A percentile compares a stretch with the other conserved stretches of the same genome.
These are phyloP conservation scores for Trinorchestia longiramus DNA, from an alignment of 1,140 invertebrate genomes.

Conservation along the genomic window DNA sequence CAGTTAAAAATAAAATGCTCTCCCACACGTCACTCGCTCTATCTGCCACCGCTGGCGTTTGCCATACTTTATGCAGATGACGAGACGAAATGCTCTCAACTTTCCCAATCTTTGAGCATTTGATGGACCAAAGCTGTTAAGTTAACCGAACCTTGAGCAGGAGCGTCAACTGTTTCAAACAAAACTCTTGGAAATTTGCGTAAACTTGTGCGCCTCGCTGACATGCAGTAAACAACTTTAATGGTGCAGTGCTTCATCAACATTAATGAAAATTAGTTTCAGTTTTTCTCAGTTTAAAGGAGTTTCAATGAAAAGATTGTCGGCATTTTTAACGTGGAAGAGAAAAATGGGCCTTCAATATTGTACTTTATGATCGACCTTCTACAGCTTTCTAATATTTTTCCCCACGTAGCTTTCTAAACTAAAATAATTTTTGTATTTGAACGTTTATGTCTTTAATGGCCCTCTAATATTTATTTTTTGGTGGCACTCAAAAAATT, in stretches of 20 bases:
- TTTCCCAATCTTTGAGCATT: neutral
- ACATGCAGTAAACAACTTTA: neutral
- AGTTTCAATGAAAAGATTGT: too few species aligned
- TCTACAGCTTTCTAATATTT: too few species aligned
- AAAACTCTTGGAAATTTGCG: neutral
- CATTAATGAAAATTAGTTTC: neutral
- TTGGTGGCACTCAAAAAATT: too few species aligned
- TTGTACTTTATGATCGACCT: too few species aligned
- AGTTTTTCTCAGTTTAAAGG: too few species aligned
- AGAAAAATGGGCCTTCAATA: too few species aligned
- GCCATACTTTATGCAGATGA: neutral
- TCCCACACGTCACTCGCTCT: too few species aligned
- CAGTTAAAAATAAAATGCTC: neutral
- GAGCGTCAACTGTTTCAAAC: neutral
- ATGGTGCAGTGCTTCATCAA: neutral
- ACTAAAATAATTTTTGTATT: too few species aligned
- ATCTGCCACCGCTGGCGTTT: neutral
- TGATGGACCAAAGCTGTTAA: neutral
- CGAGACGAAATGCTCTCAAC: neutral
- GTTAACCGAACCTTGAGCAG: neutral
- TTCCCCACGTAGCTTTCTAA: too few species aligned
- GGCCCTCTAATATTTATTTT: too few species aligned
- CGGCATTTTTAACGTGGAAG: too few species aligned
- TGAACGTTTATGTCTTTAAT: too few species aligned
- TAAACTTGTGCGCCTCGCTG: neutral